Percentiles rank a stretch among this genome's conserved stretches.
These are phyloP conservation scores for Lasioglossum baleicum DNA, from an alignment of 1,140 invertebrate genomes.

Conservation along the genomic window DNA sequence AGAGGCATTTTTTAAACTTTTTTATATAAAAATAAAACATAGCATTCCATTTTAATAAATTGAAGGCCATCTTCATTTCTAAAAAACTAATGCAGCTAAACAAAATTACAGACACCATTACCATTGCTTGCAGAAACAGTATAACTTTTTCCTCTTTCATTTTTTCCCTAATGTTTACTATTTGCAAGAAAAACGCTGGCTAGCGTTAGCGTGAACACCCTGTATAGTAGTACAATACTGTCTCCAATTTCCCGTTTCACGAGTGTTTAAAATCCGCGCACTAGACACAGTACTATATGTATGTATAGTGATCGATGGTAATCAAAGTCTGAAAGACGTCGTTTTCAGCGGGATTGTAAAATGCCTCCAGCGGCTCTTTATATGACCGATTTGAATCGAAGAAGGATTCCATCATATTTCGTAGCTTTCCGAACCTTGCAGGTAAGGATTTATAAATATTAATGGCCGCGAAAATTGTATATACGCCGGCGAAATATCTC, in stretches of 20 bases:
- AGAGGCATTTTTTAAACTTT: too few species aligned
- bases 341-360: not conserved
- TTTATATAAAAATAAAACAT: too few species aligned
- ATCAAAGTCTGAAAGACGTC: not conserved
- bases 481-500: conserved; percentile 6
- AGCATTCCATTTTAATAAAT: too few species aligned
- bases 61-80: too few species aligned
- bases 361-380: not conserved
- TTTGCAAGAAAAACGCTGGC: too few species aligned
- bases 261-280: not conserved
- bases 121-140: too few species aligned
- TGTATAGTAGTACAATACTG: not conserved
- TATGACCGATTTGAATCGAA: not conserved
- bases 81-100: too few species aligned
- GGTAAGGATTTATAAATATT: conserved; percentile 38
- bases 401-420: conserved; percentile 15
- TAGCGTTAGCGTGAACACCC: too few species aligned
- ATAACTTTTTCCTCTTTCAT: too few species aligned
- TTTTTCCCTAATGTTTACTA: too few species aligned
- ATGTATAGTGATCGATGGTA: not conserved
- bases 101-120: too few species aligned
- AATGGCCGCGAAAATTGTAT: conserved; percentile 29
- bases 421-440: not conserved
- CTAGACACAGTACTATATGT: not conserved
- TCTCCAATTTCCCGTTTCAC: not conserved